Base-by-base conservation (phyloP, 1,140 invertebrate species). In the Plectus sambesii region DNA sequence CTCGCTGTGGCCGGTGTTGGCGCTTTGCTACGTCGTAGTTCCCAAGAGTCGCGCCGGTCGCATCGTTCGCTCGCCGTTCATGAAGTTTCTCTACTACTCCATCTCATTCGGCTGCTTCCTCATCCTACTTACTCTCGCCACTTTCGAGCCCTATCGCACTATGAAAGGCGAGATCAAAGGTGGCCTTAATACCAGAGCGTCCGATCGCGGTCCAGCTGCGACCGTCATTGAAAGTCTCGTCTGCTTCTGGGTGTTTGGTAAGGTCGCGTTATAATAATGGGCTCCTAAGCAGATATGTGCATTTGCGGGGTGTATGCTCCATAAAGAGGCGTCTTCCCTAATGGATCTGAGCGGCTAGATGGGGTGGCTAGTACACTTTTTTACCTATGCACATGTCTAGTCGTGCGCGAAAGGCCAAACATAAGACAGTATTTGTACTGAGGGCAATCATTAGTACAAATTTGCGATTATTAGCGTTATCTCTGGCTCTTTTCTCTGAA, bases 31-130 rank as follows among this genome's bases (percentile, higher is more conserved):
- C 67, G 83, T 90, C 76, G 59, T 88, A n/a, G 76, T 68, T 0
- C 85, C 85, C 0, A 79, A 80, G 4, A 85, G 82, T 0, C 75
- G 81, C 49, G 81, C 82, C 63, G 86, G 82, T 17, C 70, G 77
- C 47, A 84, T 85, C 59, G 82, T 89, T 78, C 84, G 83, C 68
- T 87, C 87, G 62, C 87, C 87, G 0, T 90, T 90, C 68, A 84
- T 90, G 61, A 90, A 90, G 70, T 93, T 93, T 70, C 85, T 92
- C 56, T 83, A 80, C 61, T 84, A 90, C 65, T 87, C 85, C 3
- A 79, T 82, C 2, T 87, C 85, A 1, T 92, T 90, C 68, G 82
- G 82, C 52, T 80, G 85, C 55, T 89, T 90, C 70, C 74, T 90
- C 38, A 50, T 69, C 38, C 59, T 74, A 23, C 59, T 72, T 36